phyloP scores from a whole-genome alignment of 2,797 vertebrate species.

The Acestrorhynchus altus region DNA sequence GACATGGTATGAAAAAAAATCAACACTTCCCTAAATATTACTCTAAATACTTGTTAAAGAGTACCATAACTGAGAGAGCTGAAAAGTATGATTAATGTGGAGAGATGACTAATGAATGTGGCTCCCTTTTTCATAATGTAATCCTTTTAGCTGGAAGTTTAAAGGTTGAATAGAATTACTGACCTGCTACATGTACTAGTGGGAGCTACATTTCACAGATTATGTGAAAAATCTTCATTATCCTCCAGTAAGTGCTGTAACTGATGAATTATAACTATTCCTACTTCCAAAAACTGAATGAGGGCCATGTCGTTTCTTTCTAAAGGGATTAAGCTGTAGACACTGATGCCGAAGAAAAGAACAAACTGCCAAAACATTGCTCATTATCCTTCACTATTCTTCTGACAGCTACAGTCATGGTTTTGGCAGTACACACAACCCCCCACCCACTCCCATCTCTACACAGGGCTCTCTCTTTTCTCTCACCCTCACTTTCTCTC shows the following conservation, averaged over 20 bases:
- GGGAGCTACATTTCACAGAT: conserved; percentile 13
- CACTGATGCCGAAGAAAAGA: not conserved
- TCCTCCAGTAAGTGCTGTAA: conserved; percentile 6
- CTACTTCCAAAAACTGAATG: not conserved
- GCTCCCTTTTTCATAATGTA: not conserved
- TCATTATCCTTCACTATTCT: conserved; percentile 28
- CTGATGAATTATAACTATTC: conserved; percentile 1
- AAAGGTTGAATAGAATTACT: not conserved
- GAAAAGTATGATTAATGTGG: not conserved
- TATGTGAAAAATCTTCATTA: conserved; percentile 27
- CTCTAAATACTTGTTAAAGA: conserved; percentile 25
- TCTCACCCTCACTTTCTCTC: not conserved
- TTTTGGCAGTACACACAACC: conserved; percentile 13
- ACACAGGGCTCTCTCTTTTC: not conserved
- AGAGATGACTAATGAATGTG: not conserved
- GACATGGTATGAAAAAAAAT: conserved; percentile 42
- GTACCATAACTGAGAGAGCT: conserved; percentile 2
- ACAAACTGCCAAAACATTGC: conserved; percentile 17
- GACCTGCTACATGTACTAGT: not conserved
- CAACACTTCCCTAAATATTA: conserved; percentile 21
- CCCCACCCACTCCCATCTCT: conserved; percentile 3
- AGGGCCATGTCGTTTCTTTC: not conserved
- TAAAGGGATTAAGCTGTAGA: conserved; percentile 7
- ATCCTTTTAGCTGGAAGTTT: not conserved
- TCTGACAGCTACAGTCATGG: conserved; percentile 13